Conservation (phyloP, 2,113 vertebrate genomes). For the Ornithorhynchus anatinus region DNA sequence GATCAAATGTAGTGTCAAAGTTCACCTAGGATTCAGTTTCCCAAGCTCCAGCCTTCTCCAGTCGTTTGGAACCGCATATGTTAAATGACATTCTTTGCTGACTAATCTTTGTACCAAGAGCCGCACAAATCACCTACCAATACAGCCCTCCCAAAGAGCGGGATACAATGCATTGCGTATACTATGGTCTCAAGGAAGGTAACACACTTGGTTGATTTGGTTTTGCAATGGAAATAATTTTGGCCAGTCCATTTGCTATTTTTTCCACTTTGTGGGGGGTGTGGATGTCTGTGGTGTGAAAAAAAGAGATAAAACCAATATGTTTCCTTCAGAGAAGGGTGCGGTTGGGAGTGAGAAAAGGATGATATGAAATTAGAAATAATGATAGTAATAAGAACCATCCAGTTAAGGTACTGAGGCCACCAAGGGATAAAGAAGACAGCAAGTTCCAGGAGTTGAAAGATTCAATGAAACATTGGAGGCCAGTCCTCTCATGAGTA, state of each 20-base stretch:
- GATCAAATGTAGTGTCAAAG: too few species aligned
- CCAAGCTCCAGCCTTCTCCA: too few species aligned
- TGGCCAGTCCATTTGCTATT: conserved; percentile 5
- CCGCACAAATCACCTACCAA: too few species aligned
- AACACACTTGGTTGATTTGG: conserved; percentile 22
- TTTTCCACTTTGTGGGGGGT: neutral
- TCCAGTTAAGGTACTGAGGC: conserved; percentile 39
- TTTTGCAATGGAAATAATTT: conserved; percentile 37
- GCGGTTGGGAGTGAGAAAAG: conserved; percentile 53
- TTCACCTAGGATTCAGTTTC: too few species aligned
- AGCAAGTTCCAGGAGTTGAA: conserved; percentile 32
- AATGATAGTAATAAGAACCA: conserved; percentile 51
- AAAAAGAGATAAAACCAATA: conserved; percentile 53
- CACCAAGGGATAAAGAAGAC: conserved; percentile 37
- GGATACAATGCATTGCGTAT: neutral
- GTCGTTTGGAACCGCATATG: too few species aligned
- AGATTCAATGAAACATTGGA: conserved; percentile 35
- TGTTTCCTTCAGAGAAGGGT: conserved; percentile 61
- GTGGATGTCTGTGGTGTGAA: conserved; percentile 47
- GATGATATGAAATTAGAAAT: conserved; percentile 62
- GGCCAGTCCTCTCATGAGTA: neutral
- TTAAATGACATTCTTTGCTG: too few species aligned
- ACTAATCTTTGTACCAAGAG: too few species aligned
- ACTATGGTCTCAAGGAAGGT: neutral
- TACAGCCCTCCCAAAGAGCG: too few species aligned